phyloP scores from a whole-genome alignment of 2,113 vertebrate species.

The Vidua macroura region DNA sequence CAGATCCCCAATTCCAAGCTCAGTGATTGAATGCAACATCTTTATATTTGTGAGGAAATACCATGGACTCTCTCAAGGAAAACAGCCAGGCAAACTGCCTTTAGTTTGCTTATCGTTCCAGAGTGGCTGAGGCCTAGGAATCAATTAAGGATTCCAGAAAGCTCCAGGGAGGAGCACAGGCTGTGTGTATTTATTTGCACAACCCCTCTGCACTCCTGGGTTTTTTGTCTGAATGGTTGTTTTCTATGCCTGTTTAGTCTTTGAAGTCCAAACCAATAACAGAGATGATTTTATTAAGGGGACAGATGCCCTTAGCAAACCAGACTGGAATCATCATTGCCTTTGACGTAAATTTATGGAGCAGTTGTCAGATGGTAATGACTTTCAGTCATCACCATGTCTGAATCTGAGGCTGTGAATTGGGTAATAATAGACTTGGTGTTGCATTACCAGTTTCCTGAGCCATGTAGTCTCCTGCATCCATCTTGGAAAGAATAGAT shows the following conservation, averaged over 20 bases:
- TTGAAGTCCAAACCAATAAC: conserved; percentile 2
- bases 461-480: conserved; percentile 54
- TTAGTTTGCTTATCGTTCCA: background rate
- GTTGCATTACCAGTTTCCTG: conserved; percentile 61
- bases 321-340: conserved; percentile 16
- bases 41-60: conserved; percentile 8
- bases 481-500: conserved; percentile 62
- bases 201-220: background rate
- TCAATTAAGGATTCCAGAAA: conserved; percentile 20
- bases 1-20: background rate
- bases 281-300: background rate
- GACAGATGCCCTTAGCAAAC: conserved; percentile 33
- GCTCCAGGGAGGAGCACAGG: background rate
- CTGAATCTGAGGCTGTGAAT: conserved; percentile 60
- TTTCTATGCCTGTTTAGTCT: conserved; percentile 14
- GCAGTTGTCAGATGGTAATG: conserved; percentile 52
- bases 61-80: background rate
- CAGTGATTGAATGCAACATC: background rate
- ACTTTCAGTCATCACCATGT: conserved; percentile 65
- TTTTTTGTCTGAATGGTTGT: background rate
- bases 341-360: conserved; percentile 41
- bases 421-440: conserved; percentile 57
- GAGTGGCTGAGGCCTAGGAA: background rate
- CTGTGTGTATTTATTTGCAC: background rate
- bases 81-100: background rate